A percentile compares a stretch with the other conserved stretches of the same genome.
phyloP scores from a whole-genome alignment of 2,113 vertebrate species.

The Syngnathus scovelli region DNA sequence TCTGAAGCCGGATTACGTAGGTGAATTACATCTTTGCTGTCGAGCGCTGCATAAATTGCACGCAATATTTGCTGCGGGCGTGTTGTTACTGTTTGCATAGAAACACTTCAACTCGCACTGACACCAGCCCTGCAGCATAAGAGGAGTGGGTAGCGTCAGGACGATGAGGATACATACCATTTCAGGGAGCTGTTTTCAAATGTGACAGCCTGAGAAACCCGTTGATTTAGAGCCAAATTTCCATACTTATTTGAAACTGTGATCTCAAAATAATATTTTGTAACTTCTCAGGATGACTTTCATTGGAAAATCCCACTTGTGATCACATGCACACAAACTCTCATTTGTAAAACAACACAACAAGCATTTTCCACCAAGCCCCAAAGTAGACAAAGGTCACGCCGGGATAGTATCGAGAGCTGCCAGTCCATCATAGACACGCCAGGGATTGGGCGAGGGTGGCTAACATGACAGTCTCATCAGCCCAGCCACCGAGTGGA shows the following conservation, averaged over 20 bases:
- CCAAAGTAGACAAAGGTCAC: constrained; percentile 28
- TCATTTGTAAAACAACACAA: constrained; percentile 15
- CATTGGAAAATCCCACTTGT: too few relatives aligned
- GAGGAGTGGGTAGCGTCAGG: neutral
- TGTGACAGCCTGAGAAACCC: neutral
- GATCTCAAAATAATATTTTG: too few relatives aligned
- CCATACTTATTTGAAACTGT: too few relatives aligned
- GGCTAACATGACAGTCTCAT: constrained; percentile 61
- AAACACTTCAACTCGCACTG: neutral
- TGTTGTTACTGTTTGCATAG: neutral
- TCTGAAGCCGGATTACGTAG: neutral
- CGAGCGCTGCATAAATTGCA: neutral
- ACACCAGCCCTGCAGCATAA: neutral
- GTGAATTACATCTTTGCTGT: neutral
- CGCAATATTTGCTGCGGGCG: neutral
- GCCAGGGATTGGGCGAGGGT: constrained; percentile 38
- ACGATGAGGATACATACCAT: constrained; percentile 4
- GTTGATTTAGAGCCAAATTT: neutral
- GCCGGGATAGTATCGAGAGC: constrained; percentile 17
- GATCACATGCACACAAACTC: neutral
- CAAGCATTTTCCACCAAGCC: constrained; percentile 1
- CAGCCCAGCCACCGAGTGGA: constrained; percentile 44
- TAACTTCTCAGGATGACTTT: too few relatives aligned
- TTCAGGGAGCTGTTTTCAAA: neutral
- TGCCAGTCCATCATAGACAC: constrained; percentile 59